Percentiles rank a stretch among this genome's conserved stretches.
Evolutionary conservation across 2,797 vertebrate genomes (phyloP).

Genomic region (Ataeniobius toweri): DNA sequence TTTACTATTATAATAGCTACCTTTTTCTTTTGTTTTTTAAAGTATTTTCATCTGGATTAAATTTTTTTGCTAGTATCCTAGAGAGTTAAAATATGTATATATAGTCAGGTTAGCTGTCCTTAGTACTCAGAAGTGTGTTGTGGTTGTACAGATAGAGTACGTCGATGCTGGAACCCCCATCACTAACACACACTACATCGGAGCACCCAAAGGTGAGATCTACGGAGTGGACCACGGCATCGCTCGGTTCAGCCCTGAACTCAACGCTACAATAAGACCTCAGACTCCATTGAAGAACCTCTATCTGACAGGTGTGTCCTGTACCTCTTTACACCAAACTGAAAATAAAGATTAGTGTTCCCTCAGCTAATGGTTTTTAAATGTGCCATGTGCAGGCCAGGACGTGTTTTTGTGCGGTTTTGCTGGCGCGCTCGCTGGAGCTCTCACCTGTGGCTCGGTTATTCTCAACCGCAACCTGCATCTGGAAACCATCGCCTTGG

Average conservation of each 20-base stretch:
- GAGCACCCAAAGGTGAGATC: constrained; percentile 83
- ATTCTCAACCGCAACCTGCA: constrained; percentile 89
- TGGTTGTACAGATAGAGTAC: constrained; percentile 81
- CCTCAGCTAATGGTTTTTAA: not conserved
- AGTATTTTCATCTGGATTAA: too few relatives aligned
- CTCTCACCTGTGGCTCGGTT: constrained; percentile 83
- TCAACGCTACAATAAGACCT: constrained; percentile 74
- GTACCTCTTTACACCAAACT: rapidly evolving
- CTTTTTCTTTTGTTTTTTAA: too few relatives aligned
- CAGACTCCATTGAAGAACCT: constrained; percentile 90
- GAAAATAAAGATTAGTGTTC: not conserved
- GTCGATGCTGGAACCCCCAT: constrained; percentile 86
- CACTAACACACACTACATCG: constrained; percentile 88
- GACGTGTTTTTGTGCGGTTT: constrained; percentile 86
- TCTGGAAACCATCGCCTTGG: constrained; percentile 70
- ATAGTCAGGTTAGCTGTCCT: not conserved
- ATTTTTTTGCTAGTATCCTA: too few relatives aligned
- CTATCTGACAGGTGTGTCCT: constrained; percentile 88
- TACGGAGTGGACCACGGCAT: constrained; percentile 83
- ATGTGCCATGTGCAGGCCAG: constrained; percentile 81
- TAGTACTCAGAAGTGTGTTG: not conserved
- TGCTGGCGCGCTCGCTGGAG: constrained; percentile 85
- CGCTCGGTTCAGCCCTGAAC: constrained; percentile 75
- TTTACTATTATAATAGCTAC: too few relatives aligned
- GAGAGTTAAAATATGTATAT: too few relatives aligned